Evolutionary conservation across 2,888 invertebrate genomes (phyloP).

Genomic region (Pherbina coryleti): DNA sequence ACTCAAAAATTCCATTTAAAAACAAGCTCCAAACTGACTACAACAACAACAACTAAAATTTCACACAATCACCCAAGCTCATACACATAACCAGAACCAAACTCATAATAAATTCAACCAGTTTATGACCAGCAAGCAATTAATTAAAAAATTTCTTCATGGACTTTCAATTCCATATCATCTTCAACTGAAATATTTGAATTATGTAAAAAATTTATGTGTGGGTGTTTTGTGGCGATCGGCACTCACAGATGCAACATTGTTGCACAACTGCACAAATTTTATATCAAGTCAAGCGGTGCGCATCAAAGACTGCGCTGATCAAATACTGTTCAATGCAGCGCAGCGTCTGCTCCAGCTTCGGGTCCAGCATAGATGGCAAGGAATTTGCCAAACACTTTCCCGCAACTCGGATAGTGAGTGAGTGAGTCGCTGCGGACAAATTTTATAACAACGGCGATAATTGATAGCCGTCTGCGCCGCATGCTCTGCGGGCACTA

Average conservation of each 20-base stretch:
- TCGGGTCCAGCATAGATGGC: neutral
- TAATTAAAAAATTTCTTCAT: neutral
- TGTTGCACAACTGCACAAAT: neutral
- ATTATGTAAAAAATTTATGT: conserved; percentile 22
- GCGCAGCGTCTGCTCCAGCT: neutral
- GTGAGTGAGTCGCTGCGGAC: conserved; percentile 29
- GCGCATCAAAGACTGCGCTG: conserved; percentile 15
- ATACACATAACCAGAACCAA: neutral
- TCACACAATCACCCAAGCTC: no score
- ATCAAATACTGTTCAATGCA: neutral
- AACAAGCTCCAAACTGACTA: no score
- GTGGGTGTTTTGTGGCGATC: conserved; percentile 24
- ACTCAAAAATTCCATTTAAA: no score
- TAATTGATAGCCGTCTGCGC: conserved; percentile 36
- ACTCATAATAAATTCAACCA: neutral
- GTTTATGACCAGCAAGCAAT: neutral
- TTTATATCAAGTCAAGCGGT: conserved; percentile 3
- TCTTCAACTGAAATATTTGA: conserved; percentile 11
- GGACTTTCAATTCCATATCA: neutral
- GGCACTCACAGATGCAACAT: neutral
- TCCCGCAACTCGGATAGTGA: neutral
- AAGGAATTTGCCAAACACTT: conserved; percentile 1
- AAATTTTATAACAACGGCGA: conserved; percentile 37
- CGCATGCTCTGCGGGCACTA: conserved; percentile 10
- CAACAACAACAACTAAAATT: no score